Evolutionary conservation across 1,140 invertebrate species (phyloP).

Genomic region (Trichonephila clavipes): DNA sequence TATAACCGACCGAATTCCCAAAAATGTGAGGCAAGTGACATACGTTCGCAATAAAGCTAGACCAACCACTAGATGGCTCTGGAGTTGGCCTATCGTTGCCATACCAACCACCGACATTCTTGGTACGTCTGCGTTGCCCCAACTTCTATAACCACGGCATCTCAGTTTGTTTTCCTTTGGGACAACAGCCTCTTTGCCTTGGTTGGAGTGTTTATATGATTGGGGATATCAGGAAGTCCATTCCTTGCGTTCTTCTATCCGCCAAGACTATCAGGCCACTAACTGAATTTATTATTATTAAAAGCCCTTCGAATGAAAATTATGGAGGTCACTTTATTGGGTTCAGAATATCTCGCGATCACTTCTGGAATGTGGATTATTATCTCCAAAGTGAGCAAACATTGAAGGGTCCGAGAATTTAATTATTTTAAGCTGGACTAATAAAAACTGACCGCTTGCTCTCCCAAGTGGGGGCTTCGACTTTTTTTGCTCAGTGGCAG

Average conservation of each 20-base stretch:
- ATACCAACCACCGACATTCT: constrained; percentile 74
- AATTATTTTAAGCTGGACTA: constrained; percentile 67
- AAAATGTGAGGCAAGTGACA: constrained; percentile 71
- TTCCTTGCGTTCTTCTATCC: constrained; percentile 38
- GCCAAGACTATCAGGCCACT: constrained; percentile 47
- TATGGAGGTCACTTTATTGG: constrained; percentile 59
- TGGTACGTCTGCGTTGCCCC: constrained; percentile 55
- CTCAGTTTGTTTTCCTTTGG: constrained; percentile 71
- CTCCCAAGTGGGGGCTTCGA: background rate
- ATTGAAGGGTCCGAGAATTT: constrained; percentile 63
- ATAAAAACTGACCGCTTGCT: constrained; percentile 49
- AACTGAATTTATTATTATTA: constrained; percentile 75
- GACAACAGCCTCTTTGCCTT: constrained; percentile 69
- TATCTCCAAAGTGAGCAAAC: constrained; percentile 56
- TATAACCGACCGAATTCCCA: constrained; percentile 60
- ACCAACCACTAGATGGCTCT: constrained; percentile 70
- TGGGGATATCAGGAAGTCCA: constrained; percentile 56
- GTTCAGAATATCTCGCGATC: constrained; percentile 6
- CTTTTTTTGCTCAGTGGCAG: background rate
- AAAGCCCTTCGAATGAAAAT: constrained; percentile 67
- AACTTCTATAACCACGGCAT: constrained; percentile 28
- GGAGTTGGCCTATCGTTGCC: constrained; percentile 61
- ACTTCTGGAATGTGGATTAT: constrained; percentile 68
- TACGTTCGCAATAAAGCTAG: constrained; percentile 71
- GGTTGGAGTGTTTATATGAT: constrained; percentile 71